Evolutionary conservation across 37 sponge, comb jelly and placozoan species (phyloP).

Genomic region (Beroe forskalii): DNA sequence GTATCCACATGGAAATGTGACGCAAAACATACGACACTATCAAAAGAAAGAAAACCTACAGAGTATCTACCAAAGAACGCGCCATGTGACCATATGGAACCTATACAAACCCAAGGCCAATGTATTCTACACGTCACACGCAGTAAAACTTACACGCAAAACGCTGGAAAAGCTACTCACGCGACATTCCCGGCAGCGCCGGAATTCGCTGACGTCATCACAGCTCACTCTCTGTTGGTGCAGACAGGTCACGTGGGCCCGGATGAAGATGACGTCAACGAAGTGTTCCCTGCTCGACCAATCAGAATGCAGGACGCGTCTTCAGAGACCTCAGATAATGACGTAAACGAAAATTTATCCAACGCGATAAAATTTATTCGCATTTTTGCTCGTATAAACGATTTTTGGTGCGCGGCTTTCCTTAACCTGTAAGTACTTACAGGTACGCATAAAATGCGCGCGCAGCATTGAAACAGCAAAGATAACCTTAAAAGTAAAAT

Average conservation of each 20-base stretch:
- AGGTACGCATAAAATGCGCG: neutral
- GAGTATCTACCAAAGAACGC: neutral
- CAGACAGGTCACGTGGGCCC: neutral
- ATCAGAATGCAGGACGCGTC: slow-evolving; percentile 17
- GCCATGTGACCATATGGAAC: neutral
- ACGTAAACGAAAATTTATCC: slow-evolving; percentile 37
- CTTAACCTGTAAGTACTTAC: too few relatives aligned
- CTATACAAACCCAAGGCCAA: neutral
- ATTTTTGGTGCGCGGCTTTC: too few relatives aligned
- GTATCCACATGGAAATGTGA: too few relatives aligned
- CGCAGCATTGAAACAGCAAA: too few relatives aligned
- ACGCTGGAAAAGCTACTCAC: neutral
- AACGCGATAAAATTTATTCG: slow-evolving; percentile 22
- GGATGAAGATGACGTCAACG: slow-evolving; percentile 43
- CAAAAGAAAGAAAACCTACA: too few relatives aligned
- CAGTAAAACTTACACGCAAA: neutral
- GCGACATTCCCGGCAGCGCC: neutral
- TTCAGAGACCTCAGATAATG: neutral
- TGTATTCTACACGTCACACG: slow-evolving; percentile 3
- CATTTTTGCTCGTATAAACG: too few relatives aligned
- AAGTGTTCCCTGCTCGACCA: neutral
- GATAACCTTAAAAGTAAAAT: too few relatives aligned
- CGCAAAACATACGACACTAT: too few relatives aligned
- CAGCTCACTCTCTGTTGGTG: neutral
- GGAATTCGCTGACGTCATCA: slow-evolving; percentile 21